Evolutionary conservation across 53 echinoderm and acorn worm genomes (phyloP).

Genomic region (Actinopyga echinites): DNA sequence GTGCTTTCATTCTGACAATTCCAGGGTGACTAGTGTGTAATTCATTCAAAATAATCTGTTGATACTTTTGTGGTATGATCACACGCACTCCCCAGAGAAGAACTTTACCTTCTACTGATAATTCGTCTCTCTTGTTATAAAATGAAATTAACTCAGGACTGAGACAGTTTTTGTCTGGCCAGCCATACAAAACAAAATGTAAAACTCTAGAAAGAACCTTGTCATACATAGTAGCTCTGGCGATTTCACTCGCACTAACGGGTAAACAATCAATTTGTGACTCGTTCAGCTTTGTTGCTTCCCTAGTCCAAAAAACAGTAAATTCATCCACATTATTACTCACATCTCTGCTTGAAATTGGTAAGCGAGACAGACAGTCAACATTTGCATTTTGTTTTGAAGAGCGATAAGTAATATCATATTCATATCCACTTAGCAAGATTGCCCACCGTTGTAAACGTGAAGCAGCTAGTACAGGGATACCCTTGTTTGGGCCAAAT

Average conservation of each 20-base stretch:
- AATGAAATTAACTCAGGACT: constrained; percentile 27
- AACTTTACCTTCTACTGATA: constrained; percentile 52
- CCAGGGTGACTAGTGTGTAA: constrained; percentile 54
- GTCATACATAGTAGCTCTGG: background rate
- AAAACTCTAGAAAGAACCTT: constrained; percentile 16
- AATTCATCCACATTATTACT: too few species aligned
- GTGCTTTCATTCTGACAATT: constrained; percentile 47
- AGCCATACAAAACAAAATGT: constrained; percentile 49
- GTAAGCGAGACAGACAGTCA: too few species aligned
- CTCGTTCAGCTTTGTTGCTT: constrained; percentile 18
- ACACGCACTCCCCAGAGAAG: constrained; percentile 57
- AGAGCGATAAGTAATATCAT: constrained; percentile 8
- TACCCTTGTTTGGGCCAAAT: constrained; percentile 24
- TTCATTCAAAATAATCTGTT: constrained; percentile 37
- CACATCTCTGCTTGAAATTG: too few species aligned
- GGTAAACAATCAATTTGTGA: background rate
- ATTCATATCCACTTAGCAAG: constrained; percentile 27
- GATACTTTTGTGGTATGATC: constrained; percentile 50
- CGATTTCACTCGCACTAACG: background rate
- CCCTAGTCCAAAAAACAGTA: too few species aligned
- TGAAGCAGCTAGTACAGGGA: constrained; percentile 32
- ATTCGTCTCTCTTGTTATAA: constrained; percentile 36
- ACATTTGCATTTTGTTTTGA: constrained; percentile 37
- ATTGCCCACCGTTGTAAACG: constrained; percentile 22
- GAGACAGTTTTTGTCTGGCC: constrained; percentile 6